A percentile compares a stretch with the other conserved stretches of the same genome.
Evolutionary conservation across 2,888 invertebrate genomes (phyloP).

Genomic region (Hydropsyche betteni): DNA sequence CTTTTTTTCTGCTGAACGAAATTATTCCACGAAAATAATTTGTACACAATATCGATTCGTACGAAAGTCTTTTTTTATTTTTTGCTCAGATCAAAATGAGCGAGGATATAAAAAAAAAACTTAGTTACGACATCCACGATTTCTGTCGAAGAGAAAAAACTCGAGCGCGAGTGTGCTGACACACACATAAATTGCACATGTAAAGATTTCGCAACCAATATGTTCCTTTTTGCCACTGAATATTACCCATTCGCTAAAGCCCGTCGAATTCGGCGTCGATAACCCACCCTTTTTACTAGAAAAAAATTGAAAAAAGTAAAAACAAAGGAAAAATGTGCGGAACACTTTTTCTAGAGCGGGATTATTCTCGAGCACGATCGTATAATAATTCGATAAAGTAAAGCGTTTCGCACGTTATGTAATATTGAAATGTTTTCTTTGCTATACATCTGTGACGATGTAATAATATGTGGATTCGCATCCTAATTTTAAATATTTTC

Average conservation of each 20-base stretch:
- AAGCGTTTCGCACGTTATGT: too few relatives aligned
- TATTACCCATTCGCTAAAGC: constrained; percentile 36
- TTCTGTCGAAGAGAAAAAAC: constrained; percentile 11
- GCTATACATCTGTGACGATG: too few relatives aligned
- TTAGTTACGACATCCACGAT: neutral
- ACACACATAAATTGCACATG: constrained; percentile 38
- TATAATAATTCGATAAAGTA: too few relatives aligned
- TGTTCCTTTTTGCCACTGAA: constrained; percentile 20
- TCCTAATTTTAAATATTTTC: too few relatives aligned
- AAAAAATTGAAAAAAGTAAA: neutral
- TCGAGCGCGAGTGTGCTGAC: constrained; percentile 31
- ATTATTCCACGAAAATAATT: constrained; percentile 4
- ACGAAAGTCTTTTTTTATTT: neutral
- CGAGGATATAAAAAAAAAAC: too few relatives aligned
- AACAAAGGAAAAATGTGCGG: neutral
- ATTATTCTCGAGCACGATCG: too few relatives aligned
- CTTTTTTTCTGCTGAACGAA: neutral
- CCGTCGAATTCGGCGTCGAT: constrained; percentile 7
- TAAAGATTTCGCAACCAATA: constrained; percentile 36
- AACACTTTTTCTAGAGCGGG: neutral
- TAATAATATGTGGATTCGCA: too few relatives aligned
- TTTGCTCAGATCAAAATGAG: neutral
- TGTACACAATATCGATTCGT: constrained; percentile 7
- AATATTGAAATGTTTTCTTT: too few relatives aligned
- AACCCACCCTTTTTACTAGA: neutral